Conservation (phyloP, 2,888 invertebrate genomes). For the Liodrosophila aerea region DNA sequence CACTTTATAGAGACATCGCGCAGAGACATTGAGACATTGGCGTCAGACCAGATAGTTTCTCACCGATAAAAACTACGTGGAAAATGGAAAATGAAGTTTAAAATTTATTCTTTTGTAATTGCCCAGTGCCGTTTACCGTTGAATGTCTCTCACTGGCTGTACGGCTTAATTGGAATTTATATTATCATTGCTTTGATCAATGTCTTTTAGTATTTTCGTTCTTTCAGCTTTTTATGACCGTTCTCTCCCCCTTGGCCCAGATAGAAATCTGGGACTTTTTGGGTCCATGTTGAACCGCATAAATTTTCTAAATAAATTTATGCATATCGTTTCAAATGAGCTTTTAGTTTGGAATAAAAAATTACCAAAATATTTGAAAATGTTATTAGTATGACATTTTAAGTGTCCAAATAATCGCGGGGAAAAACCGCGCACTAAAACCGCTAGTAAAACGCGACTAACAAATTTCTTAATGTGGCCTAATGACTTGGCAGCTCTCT, state of each 20-base stretch:
- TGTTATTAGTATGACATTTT: not conserved
- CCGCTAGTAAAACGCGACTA: conserved; percentile 26
- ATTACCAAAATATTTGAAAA: conserved; percentile 3
- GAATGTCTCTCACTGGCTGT: conserved; percentile 49
- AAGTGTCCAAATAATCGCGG: not conserved
- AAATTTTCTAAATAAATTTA: conserved; percentile 60
- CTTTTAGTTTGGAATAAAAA: conserved; percentile 49
- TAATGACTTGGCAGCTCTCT: conserved; percentile 67
- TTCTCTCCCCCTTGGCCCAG: no score
- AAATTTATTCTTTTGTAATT: conserved; percentile 76
- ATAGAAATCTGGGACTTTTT: conserved; percentile 53
- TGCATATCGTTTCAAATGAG: conserved; percentile 56
- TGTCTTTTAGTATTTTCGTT: conserved; percentile 45
- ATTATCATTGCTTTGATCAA: conserved; percentile 73
- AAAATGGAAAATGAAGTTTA: conserved; percentile 19
- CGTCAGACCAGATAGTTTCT: conserved; percentile 53
- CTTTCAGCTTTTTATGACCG: conserved; percentile 31
- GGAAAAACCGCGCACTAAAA: conserved; percentile 9
- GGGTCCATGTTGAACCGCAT: conserved; percentile 29
- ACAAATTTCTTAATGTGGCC: conserved; percentile 37
- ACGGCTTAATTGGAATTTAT: conserved; percentile 77
- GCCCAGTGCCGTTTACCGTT: conserved; percentile 68
- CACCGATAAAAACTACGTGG: conserved; percentile 52
- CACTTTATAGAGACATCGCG: conserved; percentile 64
- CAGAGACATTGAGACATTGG: conserved; percentile 44